Conservation (phyloP, 2,797 vertebrate species). For the Helicolenus hilgendorfi region DNA sequence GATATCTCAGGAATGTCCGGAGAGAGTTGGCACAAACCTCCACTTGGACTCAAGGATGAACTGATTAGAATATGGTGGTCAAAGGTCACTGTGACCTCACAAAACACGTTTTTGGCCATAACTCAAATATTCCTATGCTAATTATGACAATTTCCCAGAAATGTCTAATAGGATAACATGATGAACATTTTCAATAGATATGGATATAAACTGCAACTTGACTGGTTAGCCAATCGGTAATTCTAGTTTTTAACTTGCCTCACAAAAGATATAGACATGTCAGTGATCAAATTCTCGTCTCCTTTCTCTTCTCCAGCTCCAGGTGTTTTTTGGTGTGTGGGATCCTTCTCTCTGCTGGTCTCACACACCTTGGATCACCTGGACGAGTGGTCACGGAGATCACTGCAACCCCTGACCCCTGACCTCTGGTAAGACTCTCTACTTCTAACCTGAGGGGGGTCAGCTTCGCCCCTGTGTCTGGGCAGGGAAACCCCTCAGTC, state of each 20-base stretch:
- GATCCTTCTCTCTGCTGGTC: slow-evolving; percentile 32
- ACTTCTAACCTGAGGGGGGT: slow-evolving; percentile 39
- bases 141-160: too few relatives aligned
- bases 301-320: slow-evolving; percentile 57
- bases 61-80: too few relatives aligned
- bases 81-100: too few relatives aligned
- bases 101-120: too few relatives aligned
- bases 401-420: slow-evolving; percentile 72
- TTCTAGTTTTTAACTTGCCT: too few relatives aligned
- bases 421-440: slow-evolving; percentile 63
- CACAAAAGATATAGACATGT: background rate
- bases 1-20: too few relatives aligned
- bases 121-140: too few relatives aligned
- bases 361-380: slow-evolving; percentile 84
- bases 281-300: background rate
- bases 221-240: too few relatives aligned
- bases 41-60: too few relatives aligned
- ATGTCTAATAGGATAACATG: too few relatives aligned
- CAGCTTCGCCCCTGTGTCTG: slow-evolving; percentile 47
- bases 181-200: too few relatives aligned
- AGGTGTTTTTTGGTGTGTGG: slow-evolving; percentile 85
- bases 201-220: background rate
- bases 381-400: slow-evolving; percentile 68
- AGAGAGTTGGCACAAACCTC: too few relatives aligned
- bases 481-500: slow-evolving; percentile 57